Conservation (phyloP, 2,888 invertebrate species). For the Drosophila paranaensis region DNA sequence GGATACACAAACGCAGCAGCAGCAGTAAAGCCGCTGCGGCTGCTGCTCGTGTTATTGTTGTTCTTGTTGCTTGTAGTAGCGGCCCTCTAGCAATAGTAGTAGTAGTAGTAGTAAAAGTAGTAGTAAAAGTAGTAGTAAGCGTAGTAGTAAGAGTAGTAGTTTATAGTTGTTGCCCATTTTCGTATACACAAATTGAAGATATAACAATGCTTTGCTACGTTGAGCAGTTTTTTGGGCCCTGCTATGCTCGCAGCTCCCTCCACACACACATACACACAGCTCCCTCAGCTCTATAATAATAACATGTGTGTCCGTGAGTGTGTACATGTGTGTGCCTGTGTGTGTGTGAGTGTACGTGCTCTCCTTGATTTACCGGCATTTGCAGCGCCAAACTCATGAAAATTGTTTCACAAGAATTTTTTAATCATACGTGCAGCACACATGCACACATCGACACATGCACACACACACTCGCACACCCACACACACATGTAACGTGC, state of each 20-base stretch:
- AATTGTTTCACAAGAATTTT: slow-evolving; percentile 77
- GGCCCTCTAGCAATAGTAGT: slow-evolving; percentile 29
- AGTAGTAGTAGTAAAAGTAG: slow-evolving; percentile 9
- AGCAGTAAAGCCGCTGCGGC: slow-evolving; percentile 37
- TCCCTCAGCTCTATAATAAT: neutral
- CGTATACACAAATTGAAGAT: slow-evolving; percentile 69
- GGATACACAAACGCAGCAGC: slow-evolving; percentile 54
- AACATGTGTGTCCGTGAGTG: slow-evolving; percentile 31
- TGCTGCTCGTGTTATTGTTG: slow-evolving; percentile 24
- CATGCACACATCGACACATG: slow-evolving; percentile 2
- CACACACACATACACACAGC: neutral
- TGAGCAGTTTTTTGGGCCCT: slow-evolving; percentile 25
- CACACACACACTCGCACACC: slow-evolving; percentile 1
- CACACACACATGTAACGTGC: slow-evolving; percentile 16
- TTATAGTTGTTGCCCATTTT: slow-evolving; percentile 40
- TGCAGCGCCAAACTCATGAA: slow-evolving; percentile 47
- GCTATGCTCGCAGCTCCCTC: slow-evolving; percentile 5
- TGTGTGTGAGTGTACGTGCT: slow-evolving; percentile 37
- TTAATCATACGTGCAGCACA: slow-evolving; percentile 65
- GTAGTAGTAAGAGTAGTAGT: too few species aligned
- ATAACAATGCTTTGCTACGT: slow-evolving; percentile 20
- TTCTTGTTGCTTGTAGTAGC: slow-evolving; percentile 49
- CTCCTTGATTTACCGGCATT: slow-evolving; percentile 70
- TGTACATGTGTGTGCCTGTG: slow-evolving; percentile 19
- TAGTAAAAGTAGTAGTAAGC: slow-evolving; percentile 19